phyloP scores from a whole-genome alignment of 1,140 invertebrate species.

The Drosophila equinoxialis region DNA sequence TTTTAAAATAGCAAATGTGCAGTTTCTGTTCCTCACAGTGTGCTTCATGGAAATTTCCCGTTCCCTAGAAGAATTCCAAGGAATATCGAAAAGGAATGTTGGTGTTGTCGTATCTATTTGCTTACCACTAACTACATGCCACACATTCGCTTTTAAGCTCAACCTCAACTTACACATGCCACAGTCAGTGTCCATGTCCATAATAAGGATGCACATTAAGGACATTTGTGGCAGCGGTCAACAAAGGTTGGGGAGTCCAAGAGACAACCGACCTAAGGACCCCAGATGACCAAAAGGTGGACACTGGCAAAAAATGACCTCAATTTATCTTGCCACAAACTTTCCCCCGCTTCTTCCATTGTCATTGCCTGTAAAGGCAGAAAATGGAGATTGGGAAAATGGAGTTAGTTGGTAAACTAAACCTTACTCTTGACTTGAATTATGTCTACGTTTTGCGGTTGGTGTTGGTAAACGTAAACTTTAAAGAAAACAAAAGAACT shows the following conservation, averaged over 20 bases:
- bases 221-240: slow-evolving; percentile 77
- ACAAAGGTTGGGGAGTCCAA: slow-evolving; percentile 68
- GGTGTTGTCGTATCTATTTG: slow-evolving; percentile 45
- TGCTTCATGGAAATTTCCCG: background rate
- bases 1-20: too few relatives aligned
- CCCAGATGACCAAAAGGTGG: slow-evolving; percentile 64
- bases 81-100: slow-evolving; percentile 37
- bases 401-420: slow-evolving; percentile 23
- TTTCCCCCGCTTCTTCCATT: slow-evolving; percentile 17
- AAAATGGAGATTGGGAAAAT: background rate
- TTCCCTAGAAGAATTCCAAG: slow-evolving; percentile 1
- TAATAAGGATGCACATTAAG: slow-evolving; percentile 80
- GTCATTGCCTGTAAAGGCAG: too few relatives aligned
- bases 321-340: slow-evolving; percentile 78
- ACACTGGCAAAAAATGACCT: slow-evolving; percentile 76
- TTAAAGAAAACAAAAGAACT: slow-evolving; percentile 37
- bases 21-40: slow-evolving; percentile 8
- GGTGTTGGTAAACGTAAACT: slow-evolving; percentile 60
- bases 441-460: slow-evolving; percentile 62
- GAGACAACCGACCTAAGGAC: slow-evolving; percentile 34
- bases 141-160: slow-evolving; percentile 49
- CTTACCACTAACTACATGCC: slow-evolving; percentile 42
- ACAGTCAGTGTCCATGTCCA: slow-evolving; percentile 41
- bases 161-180: slow-evolving; percentile 73
- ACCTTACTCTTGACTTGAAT: slow-evolving; percentile 62